Evolutionary conservation across 1,140 invertebrate species (phyloP).

Genomic region (Samia ricini): DNA sequence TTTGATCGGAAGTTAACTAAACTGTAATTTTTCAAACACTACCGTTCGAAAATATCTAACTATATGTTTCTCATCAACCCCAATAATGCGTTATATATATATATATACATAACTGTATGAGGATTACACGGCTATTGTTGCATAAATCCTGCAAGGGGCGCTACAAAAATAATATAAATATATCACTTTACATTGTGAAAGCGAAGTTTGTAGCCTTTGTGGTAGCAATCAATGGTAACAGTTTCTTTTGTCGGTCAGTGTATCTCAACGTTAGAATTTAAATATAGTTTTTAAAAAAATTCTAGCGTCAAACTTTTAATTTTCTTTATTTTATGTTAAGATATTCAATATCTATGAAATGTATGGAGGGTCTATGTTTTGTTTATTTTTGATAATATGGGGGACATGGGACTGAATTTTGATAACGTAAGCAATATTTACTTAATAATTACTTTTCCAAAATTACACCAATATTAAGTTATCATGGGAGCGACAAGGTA

Average conservation of each 20-base stretch:
- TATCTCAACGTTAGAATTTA: conserved; percentile 34
- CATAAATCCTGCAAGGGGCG: conserved; percentile 36
- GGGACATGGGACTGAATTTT: too few species aligned
- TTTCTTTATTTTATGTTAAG: neutral
- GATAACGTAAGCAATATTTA: too few species aligned
- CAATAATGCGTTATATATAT: conserved; percentile 12
- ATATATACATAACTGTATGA: conserved; percentile 21
- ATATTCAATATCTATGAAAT: too few species aligned
- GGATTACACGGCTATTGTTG: conserved; percentile 51
- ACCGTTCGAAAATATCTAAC: conserved; percentile 5
- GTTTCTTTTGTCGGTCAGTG: conserved; percentile 32
- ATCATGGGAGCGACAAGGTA: too few species aligned
- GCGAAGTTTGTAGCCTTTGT: conserved; percentile 64
- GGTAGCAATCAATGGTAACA: conserved; percentile 59
- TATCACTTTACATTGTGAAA: conserved; percentile 67
- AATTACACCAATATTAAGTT: too few species aligned
- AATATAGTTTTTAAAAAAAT: neutral
- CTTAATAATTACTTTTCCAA: too few species aligned
- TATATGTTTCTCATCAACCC: conserved; percentile 25
- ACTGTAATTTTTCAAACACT: conserved; percentile 60
- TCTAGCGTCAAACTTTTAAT: neutral
- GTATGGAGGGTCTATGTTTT: too few species aligned
- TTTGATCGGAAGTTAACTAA: conserved; percentile 56
- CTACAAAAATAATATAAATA: conserved; percentile 69
- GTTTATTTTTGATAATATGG: too few species aligned